Conservation (phyloP, 1,140 invertebrate genomes). For the Drosophila dunni region DNA sequence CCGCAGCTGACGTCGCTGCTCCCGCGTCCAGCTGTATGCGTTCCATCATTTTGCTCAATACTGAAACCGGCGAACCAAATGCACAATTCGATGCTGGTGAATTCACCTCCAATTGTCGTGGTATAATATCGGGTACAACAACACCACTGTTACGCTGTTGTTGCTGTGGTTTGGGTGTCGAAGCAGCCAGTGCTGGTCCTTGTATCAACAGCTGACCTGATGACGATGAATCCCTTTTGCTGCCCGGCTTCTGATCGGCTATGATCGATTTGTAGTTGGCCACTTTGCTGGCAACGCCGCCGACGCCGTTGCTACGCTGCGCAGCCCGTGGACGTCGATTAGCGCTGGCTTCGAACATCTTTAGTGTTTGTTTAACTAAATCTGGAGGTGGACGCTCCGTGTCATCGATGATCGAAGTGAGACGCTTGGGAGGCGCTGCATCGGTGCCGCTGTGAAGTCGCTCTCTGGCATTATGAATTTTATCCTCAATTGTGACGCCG, state of each 20-base stretch:
- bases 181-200: slow-evolving; percentile 51
- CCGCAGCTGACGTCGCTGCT: background rate
- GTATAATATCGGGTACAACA: slow-evolving; percentile 63
- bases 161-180: slow-evolving; percentile 55
- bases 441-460: slow-evolving; percentile 77
- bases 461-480: slow-evolving; percentile 77
- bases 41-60: slow-evolving; percentile 50
- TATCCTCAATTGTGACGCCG: slow-evolving; percentile 83
- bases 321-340: slow-evolving; percentile 84
- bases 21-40: slow-evolving; percentile 54
- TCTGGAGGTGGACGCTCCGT: slow-evolving; percentile 93
- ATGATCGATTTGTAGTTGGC: slow-evolving; percentile 88
- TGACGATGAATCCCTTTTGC: background rate
- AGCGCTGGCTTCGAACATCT: slow-evolving; percentile 92
- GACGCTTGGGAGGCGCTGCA: slow-evolving; percentile 86
- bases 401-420: slow-evolving; percentile 90
- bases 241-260: slow-evolving; percentile 84
- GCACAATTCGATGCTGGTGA: background rate
- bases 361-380: slow-evolving; percentile 92
- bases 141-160: slow-evolving; percentile 2
- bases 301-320: slow-evolving; percentile 85
- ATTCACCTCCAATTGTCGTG: slow-evolving; percentile 43
- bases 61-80: slow-evolving; percentile 53
- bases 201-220: background rate
- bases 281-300: slow-evolving; percentile 88